Conservation (phyloP, 2,888 invertebrate species). For the Synanthedon tipuliformis region DNA sequence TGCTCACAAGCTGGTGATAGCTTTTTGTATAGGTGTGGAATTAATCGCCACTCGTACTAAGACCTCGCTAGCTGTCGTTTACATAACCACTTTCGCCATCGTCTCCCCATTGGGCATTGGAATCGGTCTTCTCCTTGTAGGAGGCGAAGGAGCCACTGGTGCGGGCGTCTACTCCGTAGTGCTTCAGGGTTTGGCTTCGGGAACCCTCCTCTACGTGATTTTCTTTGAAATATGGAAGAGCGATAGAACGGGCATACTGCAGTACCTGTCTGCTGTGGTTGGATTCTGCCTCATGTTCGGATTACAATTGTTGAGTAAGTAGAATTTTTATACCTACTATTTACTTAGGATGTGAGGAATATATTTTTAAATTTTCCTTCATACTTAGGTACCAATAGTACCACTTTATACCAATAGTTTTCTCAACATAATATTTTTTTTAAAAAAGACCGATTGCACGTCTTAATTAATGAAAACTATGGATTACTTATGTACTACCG, state of each 20-base stretch:
- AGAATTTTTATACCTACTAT: no score
- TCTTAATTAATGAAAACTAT: no score
- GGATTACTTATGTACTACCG: no score
- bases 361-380: neutral
- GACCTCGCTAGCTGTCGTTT: constrained; percentile 71
- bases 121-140: constrained; percentile 76
- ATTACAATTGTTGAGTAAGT: constrained; percentile 71
- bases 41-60: constrained; percentile 78
- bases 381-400: no score
- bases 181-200: constrained; percentile 88
- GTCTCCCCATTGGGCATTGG: constrained; percentile 86
- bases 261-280: constrained; percentile 74
- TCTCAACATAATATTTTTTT: constrained; percentile 1
- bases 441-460: no score
- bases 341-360: no score
- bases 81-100: constrained; percentile 80
- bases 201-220: constrained; percentile 94
- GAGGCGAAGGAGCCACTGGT: constrained; percentile 67
- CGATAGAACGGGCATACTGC: constrained; percentile 71
- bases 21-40: constrained; percentile 90
- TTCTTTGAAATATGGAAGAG: constrained; percentile 90
- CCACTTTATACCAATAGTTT: neutral
- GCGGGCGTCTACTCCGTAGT: constrained; percentile 74
- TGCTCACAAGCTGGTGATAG: constrained; percentile 87
- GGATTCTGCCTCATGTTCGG: constrained; percentile 82